A percentile compares a stretch with the other conserved stretches of the same genome.
phyloP scores from a whole-genome alignment of 1,140 invertebrate species.

The Cydia pomonella region DNA sequence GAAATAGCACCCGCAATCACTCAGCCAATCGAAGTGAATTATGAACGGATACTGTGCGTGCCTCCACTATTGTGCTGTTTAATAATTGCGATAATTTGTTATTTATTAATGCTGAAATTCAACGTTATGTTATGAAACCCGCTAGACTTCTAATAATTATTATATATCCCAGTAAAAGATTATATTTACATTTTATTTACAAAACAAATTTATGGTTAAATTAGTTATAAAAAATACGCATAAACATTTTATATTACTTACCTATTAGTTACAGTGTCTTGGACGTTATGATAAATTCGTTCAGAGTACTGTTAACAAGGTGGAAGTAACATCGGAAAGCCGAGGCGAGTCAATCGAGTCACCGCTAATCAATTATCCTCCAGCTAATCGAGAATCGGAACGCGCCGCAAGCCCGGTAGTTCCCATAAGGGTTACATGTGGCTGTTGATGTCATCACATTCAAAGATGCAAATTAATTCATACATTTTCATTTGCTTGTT shows the following conservation, averaged over 20 bases:
- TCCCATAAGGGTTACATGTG: background rate
- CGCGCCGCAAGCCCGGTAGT: constrained; percentile 8
- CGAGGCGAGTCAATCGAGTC: background rate
- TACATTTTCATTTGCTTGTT: background rate
- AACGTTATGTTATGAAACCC: background rate
- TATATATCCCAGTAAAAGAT: too few relatives aligned
- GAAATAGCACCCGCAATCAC: constrained; percentile 29
- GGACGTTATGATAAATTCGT: too few relatives aligned
- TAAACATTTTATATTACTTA: background rate
- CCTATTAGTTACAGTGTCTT: too few relatives aligned
- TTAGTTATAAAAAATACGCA: background rate
- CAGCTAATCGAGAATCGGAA: constrained; percentile 13
- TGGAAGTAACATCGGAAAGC: constrained; percentile 11
- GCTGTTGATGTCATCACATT: background rate
- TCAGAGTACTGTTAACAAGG: constrained; percentile 15
- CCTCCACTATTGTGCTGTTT: background rate
- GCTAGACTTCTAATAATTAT: background rate
- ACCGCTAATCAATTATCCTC: constrained; percentile 29
- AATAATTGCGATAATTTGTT: constrained; percentile 30
- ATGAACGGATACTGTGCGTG: constrained; percentile 25
- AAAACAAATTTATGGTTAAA: too few relatives aligned
- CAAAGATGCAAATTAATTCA: background rate
- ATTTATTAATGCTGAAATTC: constrained; percentile 16
- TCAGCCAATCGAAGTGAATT: constrained; percentile 32
- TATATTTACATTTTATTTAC: too few relatives aligned